Base-by-base conservation (phyloP, 2,113 vertebrate species). In the Plecotus auritus region DNA sequence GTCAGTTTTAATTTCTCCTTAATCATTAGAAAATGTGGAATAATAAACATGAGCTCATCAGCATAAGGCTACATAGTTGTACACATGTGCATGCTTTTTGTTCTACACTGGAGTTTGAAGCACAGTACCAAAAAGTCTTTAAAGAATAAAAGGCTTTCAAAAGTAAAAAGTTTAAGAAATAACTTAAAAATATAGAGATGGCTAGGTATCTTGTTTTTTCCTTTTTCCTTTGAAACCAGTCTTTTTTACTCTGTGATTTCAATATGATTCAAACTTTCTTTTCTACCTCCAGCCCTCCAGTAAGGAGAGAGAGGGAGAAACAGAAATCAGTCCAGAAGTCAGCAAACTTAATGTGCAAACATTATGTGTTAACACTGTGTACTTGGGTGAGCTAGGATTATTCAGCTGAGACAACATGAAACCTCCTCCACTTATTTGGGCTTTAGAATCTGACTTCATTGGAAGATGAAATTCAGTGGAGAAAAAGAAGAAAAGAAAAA, bases 381-480 rank as follows among this genome's bases (percentile, higher is more conserved):
- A 61, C 73, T 88, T 81, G 86, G 51, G 37, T 51, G 81, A 95
- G 42, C 82, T 76, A 69, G 54, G 83, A 45, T 85, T 82, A 61
- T 80, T 92, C 73, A 69, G 64, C 51, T 88, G 59, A 93, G 90
- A 59, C 37, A 91, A 90, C 22, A 20, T 1, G 10, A 90, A 82
- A 66, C 23, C 30, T 77, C 42, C 28, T 86, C 28, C 18, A 40
- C 54, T 84, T 61, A 56, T 69, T 74, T 86, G 85, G 67, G 18
- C 51, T 97, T 86, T 95, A 85, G 67, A 78, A 51, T 82, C 67
- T 54, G 32, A 93, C 86, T 51, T 96, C 12, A 72, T 3, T 90
- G 70, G 51, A 67, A 86, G n/a, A 37, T 95, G 77, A 85, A 83
- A 47, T 88, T 76, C 69, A 56, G 32, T 32, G 8, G n/a, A 59